These are phyloP conservation scores for Suillia variegata DNA, from an alignment of 2,888 invertebrate genomes.

Conservation along the genomic window DNA sequence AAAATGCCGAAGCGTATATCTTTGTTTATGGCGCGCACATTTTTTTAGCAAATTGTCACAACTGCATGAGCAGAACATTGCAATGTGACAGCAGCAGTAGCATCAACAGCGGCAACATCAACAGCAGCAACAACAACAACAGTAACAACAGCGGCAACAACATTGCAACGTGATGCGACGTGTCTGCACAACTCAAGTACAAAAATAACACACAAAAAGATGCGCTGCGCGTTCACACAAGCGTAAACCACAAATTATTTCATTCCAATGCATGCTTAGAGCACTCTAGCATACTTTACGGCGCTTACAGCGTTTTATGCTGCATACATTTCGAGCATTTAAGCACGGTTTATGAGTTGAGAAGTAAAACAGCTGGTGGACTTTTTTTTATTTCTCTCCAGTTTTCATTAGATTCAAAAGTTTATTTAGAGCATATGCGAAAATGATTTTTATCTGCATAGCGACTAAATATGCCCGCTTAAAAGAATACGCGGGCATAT, in stretches of 20 bases:
- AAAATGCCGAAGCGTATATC: neutral
- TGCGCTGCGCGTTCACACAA: constrained; percentile 13
- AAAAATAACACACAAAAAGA: too few relatives aligned
- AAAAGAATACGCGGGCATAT: too few relatives aligned
- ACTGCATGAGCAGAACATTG: neutral
- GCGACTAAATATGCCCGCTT: too few relatives aligned
- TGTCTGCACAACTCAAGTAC: too few relatives aligned
- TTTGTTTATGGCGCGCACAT: neutral
- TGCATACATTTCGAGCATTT: neutral
- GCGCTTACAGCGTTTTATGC: constrained; percentile 7
- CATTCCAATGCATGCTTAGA: constrained; percentile 9
- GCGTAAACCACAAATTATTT: constrained; percentile 24
- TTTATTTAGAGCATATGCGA: too few relatives aligned
- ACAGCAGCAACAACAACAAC: constrained; percentile 5
- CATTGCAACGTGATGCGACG: neutral
- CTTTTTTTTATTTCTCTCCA: too few relatives aligned
- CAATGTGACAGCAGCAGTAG: neutral
- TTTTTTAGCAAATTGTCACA: neutral
- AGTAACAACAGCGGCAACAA: neutral
- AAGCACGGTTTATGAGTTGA: too few relatives aligned
- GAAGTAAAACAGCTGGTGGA: too few relatives aligned
- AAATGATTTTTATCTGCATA: too few relatives aligned
- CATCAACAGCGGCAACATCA: neutral
- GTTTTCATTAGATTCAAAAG: too few relatives aligned
- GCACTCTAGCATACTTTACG: constrained; percentile 23